Evolutionary conservation across 2,797 vertebrate genomes (phyloP).

Genomic region (Peromyscus melanophrys): DNA sequence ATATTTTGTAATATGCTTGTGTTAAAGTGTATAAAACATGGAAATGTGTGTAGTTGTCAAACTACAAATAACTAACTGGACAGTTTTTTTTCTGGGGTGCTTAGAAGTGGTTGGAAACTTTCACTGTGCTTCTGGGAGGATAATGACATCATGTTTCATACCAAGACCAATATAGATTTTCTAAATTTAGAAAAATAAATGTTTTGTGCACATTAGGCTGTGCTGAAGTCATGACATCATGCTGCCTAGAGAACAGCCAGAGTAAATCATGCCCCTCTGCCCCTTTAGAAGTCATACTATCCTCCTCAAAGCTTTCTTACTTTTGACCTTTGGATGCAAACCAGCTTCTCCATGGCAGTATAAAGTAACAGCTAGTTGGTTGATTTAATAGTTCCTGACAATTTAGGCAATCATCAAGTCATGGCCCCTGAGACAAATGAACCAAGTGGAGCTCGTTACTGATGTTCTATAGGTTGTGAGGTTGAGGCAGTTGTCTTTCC

Average conservation of each 20-base stretch:
- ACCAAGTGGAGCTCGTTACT: background rate
- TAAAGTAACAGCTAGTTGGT: background rate
- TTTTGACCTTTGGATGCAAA: background rate
- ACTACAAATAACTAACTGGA: background rate
- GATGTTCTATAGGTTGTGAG: background rate
- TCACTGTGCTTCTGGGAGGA: background rate
- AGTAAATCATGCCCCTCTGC: background rate
- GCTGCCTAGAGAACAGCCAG: background rate
- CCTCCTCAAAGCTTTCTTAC: background rate
- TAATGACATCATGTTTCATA: background rate
- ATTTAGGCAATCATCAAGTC: background rate
- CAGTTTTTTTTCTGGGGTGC: background rate
- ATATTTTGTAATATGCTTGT: background rate
- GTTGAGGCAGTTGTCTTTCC: background rate
- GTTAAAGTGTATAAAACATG: background rate
- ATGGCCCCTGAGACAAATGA: background rate
- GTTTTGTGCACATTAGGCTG: background rate
- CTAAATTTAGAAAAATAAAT: slow-evolving; percentile 44
- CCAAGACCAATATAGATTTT: background rate
- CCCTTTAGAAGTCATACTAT: background rate
- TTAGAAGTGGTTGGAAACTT: slow-evolving; percentile 41
- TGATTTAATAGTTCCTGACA: background rate
- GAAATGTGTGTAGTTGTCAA: background rate
- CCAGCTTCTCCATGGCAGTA: background rate
- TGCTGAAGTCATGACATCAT: slow-evolving; percentile 11